Evolutionary conservation across 2,797 vertebrate species (phyloP).

Genomic region (Synaphobranchus kaupii): DNA sequence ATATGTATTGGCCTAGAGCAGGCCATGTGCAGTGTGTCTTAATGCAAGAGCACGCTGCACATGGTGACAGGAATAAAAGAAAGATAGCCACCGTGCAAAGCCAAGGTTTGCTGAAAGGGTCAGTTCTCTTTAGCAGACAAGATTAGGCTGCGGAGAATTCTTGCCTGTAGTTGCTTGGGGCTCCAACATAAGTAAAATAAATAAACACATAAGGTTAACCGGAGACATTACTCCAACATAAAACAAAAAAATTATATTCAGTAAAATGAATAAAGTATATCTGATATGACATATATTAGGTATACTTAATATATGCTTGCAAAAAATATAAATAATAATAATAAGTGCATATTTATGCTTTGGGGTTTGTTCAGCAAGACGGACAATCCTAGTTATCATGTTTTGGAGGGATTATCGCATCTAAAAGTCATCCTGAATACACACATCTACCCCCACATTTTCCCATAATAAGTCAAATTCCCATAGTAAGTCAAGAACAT

Average conservation of each 20-base stretch:
- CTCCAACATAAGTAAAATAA: neutral
- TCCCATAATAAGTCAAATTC: conserved; percentile 52
- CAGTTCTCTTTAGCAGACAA: conserved; percentile 47
- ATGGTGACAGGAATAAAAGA: conserved; percentile 12
- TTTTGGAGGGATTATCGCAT: conserved; percentile 46
- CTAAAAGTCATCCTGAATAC: conserved; percentile 43
- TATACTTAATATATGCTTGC: neutral
- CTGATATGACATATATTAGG: neutral
- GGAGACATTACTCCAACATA: conserved; percentile 2
- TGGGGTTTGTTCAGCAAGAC: conserved; percentile 38
- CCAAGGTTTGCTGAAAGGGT: conserved; percentile 38
- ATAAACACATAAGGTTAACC: neutral
- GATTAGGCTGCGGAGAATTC: conserved; percentile 57
- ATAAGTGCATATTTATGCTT: conserved; percentile 20
- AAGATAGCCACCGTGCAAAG: conserved; percentile 48
- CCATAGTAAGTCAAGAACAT: conserved; percentile 37
- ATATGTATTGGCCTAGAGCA: neutral
- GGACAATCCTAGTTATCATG: conserved; percentile 55
- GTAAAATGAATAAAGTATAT: neutral
- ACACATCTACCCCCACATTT: conserved; percentile 37
- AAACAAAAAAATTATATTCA: neutral
- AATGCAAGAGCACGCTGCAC: neutral
- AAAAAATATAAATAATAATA: neutral
- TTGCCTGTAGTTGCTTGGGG: conserved; percentile 25
- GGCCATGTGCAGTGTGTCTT: neutral